Evolutionary conservation across 2,888 invertebrate genomes (phyloP), one percentile per base, ranked within the genome.

Genomic region (Tetragonisca angustula): DNA sequence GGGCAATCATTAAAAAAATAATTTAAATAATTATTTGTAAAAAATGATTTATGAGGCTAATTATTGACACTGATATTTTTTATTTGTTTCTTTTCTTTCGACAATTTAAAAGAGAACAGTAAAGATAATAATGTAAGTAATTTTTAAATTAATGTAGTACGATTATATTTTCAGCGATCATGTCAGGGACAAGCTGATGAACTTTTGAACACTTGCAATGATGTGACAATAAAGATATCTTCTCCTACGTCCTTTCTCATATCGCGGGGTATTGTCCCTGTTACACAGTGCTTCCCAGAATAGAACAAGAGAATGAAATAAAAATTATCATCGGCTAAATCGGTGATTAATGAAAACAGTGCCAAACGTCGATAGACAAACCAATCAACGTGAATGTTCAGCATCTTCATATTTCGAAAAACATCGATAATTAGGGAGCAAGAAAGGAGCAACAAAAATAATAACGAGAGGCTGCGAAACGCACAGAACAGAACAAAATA

Each of bases 171-270:
- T 9, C 93, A 94, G 94, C 84, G 89, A 92, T 90, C 91, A 92
- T 93, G 92, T 90, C 90, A 91, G 88, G 91, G 87, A 90, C 91
- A 90, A 92, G 93, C 91, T 92, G 92, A 92, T 92, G 90, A 89
- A 88, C 82, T 91, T 76, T 81, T 87, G 85, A 91, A 90, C 88
- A 90, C 84, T 89, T 89, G 90, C 91, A 91, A 94, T 92, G 94
- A 94, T 94, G 94, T 94, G 94, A 94, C 94, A 94, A 94, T 94
- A 94, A 94, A 92, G 91, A 91, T 90, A 91, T 89, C 90, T 91
- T 87, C 90, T 90, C 91, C 90, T 89, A 90, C 71, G 64, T 81
- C 81, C 89, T 91, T 89, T 91, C 88, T 88, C 89, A 91, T 86
- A 87, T 93, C 89, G 91, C 90, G 91, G 92, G 91, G 87, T 90